Conservation (phyloP, 2,113 vertebrate genomes). For the Rhinogobius similis region DNA sequence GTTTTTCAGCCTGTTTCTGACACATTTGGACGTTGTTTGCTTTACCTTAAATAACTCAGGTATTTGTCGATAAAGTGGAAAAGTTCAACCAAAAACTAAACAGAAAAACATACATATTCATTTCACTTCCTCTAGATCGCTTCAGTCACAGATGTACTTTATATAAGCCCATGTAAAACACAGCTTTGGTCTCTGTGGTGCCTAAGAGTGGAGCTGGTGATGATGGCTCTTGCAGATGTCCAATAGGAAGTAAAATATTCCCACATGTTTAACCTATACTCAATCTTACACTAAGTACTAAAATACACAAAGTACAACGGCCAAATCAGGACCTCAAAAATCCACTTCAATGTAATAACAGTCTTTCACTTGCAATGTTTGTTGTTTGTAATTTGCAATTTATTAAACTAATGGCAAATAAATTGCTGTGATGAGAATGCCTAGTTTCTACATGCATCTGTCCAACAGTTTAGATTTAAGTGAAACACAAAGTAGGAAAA, state of each 20-base stretch:
- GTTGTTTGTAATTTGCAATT: not conserved
- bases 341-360: not conserved
- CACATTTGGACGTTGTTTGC: no score
- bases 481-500: not conserved
- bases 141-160: constrained; percentile 21
- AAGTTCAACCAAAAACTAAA: no score
- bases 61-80: no score
- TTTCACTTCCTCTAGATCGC: constrained; percentile 9
- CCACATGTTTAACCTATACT: constrained; percentile 10
- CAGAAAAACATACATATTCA: no score
- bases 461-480: not conserved
- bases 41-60: no score
- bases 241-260: constrained; percentile 10
- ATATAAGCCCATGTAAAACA: constrained; percentile 21
- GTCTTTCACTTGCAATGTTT: not conserved
- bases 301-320: not conserved
- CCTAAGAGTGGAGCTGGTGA: not conserved
- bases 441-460: not conserved
- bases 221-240: constrained; percentile 52
- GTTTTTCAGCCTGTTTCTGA: no score
- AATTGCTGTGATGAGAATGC: not conserved
- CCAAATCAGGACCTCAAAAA: not conserved
- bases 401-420: not conserved
- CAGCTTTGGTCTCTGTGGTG: constrained; percentile 22
- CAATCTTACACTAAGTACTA: not conserved